phyloP scores from a whole-genome alignment of 2,113 vertebrate species.

The Salvelinus namaycush region DNA sequence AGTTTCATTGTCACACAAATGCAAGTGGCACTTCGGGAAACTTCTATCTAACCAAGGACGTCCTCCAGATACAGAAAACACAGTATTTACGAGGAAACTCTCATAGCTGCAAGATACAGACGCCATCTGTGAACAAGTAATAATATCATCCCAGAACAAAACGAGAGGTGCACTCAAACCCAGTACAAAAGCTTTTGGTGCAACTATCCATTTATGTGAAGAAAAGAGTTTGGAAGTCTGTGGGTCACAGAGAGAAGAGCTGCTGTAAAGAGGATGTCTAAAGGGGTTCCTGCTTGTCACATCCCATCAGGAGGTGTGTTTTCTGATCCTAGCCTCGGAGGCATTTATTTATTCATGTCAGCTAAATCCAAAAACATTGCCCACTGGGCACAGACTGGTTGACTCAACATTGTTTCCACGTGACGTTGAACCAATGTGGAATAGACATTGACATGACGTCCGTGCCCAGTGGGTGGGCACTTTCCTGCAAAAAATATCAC shows the following conservation, averaged over 20 bases:
- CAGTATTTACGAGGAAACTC: too few species aligned
- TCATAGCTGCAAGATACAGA: too few species aligned
- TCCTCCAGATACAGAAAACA: too few species aligned
- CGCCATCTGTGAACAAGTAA: too few species aligned
- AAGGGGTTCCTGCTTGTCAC: slow-evolving; percentile 31
- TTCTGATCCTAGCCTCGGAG: slow-evolving; percentile 4
- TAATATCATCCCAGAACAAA: too few species aligned
- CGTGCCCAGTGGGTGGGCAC: neutral
- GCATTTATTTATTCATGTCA: slow-evolving; percentile 32
- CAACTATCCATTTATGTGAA: neutral
- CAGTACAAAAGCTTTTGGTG: slow-evolving; percentile 16
- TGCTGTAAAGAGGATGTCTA: neutral
- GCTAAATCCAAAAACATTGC: slow-evolving; percentile 27
- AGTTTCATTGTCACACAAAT: too few species aligned
- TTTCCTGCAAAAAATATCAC: slow-evolving; percentile 1
- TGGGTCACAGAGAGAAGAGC: neutral
- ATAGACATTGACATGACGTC: too few species aligned
- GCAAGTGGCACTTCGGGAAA: too few species aligned
- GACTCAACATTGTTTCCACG: too few species aligned
- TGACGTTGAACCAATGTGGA: too few species aligned
- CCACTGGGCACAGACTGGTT: too few species aligned
- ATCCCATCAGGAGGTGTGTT: slow-evolving; percentile 19
- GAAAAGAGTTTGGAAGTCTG: neutral
- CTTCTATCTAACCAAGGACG: too few species aligned
- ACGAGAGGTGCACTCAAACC: neutral